These are phyloP conservation scores for Acrossocheilus fasciatus DNA, from an alignment of 2,797 vertebrate species.

Conservation along the genomic window DNA sequence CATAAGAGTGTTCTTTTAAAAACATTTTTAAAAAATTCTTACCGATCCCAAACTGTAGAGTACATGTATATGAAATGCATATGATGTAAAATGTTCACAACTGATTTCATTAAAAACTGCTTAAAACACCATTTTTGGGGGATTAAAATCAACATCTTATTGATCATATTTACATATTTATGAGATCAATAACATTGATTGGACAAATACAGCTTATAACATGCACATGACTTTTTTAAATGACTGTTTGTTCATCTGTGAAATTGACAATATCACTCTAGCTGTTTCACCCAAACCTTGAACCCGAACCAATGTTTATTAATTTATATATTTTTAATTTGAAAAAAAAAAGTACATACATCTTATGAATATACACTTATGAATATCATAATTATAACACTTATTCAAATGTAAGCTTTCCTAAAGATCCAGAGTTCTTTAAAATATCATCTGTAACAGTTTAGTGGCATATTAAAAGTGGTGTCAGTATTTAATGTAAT, in stretches of 20 bases:
- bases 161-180: constrained; percentile 13
- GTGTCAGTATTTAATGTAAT: too few species aligned
- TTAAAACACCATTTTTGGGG: background rate
- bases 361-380: background rate
- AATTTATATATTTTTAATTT: background rate
- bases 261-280: background rate
- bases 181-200: constrained; percentile 19
- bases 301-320: background rate
- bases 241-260: background rate
- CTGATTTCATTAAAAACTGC: background rate
- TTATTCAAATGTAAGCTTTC: background rate
- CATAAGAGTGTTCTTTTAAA: background rate
- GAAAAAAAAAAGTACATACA: background rate
- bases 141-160: background rate
- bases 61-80: background rate
- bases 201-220: constrained; percentile 19
- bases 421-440: too few species aligned
- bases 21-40: background rate
- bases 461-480: background rate
- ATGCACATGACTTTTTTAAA: background rate
- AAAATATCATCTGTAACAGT: background rate
- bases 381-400: background rate
- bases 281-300: background rate
- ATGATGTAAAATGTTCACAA: background rate
- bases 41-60: background rate